Evolutionary conservation across 2,113 vertebrate genomes (phyloP), one percentile per base, ranked within the genome.

Genomic region (Burhinus bistriatus): DNA sequence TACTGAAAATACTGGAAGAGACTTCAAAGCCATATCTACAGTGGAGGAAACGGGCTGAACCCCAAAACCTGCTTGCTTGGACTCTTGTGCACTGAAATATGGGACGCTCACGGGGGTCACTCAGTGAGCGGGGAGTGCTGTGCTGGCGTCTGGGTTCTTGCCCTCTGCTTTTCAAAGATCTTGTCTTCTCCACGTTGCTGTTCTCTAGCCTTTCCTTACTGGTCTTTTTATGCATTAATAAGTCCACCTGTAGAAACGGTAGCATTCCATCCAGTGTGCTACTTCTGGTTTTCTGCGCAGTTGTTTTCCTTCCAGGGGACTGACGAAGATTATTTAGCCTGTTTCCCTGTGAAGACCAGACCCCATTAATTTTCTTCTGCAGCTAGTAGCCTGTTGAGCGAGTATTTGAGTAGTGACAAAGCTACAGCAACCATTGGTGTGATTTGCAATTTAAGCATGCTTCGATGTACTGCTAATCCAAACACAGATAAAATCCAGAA

Each of bases 21-120:
- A 11, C 22, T 18, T 12, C 0, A 16, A 58, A 30, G 65, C 15
- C 15, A 0, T 6, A 3, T 51, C 32, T 51, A 2, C 21, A 6
- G 65, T 12, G 64, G 40, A 49, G 70, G 21, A 25, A 23, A 51
- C 7, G 23, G 49, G 49, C 49, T 51, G 49, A 45, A 59, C 44
- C 58, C 72, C 79, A 4, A 6, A 27, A 27, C 20, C 26, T 47
- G 38, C 65, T 15, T 27, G 1, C 20, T 15, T n/a, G 32, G 75
- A 5, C 52, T 19, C 30, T 57, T 22, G 18, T 62, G 32, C 32
- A 4, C 49, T 73, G 76, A 66, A n/a, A 55, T 27, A 4, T 0
- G 11, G 49, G 47, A n/a, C 12, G 32, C 18, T 79, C 30, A 5
- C 1, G 3, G 40, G 32, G 26, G 1, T 62, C 12, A 2, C 10